Base-by-base conservation (phyloP, 2,888 invertebrate species). In the Elysia crispata region DNA sequence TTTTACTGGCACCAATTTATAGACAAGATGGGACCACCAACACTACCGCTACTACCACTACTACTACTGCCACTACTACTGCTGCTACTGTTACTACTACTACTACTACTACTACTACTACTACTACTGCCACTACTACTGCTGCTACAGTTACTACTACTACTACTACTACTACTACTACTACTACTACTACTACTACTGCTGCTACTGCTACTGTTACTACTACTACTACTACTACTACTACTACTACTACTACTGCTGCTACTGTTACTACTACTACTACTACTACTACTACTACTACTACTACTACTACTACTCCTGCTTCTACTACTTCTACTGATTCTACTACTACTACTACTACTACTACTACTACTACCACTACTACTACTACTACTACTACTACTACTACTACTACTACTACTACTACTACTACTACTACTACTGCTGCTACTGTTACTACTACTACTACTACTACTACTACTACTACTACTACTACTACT, bases 391-490 rank as follows among this genome's bases (percentile, higher is more conserved):
- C 54, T 54, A 54, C 54, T 54, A 54, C 54, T 54, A 54, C 54
- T 54, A 54, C 54, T 54, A 54, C 54, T 54, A 54, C 54, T 54
- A 54, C 54, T 54, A 54, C 54, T 54, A 54, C 54, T 54, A 54
- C 54, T 54, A 54, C 54, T 54, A 54, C 54, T 54, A 54, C 54
- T 54, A 54, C 54, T 54, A 54, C 54, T 54, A 54, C 20, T 67
- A n/a, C n/a, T 67, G 20, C 67, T 28, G 30, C 28, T 6, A 67
- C 11, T 25, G 30, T 31, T 28, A 67, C 66, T 30, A 76, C 66
- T 66, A 76, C 66, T 67, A 76, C 66, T 66, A 76, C 66, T 66
- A 76, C 66, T 66, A 76, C 66, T 67, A 70, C 49, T 76, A 33
- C 33, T 76, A 31, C 66, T 64, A 28, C 25, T 69, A 69, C 25